These are phyloP conservation scores for Rhopalosiphum padi DNA, from an alignment of 1,140 invertebrate species.

Conservation along the genomic window DNA sequence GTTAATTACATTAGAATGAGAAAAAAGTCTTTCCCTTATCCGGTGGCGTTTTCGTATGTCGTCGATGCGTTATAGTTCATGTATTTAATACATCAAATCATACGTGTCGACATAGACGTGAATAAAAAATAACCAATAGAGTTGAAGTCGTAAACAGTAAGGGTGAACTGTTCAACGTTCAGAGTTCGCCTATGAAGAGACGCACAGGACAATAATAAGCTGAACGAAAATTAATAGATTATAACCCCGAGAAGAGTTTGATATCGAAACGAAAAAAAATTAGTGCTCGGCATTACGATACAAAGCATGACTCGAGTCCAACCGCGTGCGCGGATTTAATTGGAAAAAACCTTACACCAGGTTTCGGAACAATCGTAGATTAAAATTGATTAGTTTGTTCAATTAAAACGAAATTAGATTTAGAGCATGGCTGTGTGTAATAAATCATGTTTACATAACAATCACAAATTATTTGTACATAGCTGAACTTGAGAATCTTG, in stretches of 20 bases:
- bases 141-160: not conserved
- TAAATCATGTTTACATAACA: constrained; percentile 11
- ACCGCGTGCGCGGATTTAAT: not conserved
- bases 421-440: not conserved
- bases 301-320: not conserved
- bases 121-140: not conserved
- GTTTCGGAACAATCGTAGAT: not conserved
- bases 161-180: not conserved
- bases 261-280: not conserved
- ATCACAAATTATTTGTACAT: constrained; percentile 5
- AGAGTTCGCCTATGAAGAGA: not conserved
- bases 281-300: not conserved
- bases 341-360: not conserved
- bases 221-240: not conserved
- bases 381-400: constrained; percentile 9
- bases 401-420: constrained; percentile 7
- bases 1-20: not conserved
- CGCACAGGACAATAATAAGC: not conserved
- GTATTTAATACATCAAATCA: not conserved
- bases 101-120: not conserved
- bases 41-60: not conserved
- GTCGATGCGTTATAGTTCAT: not conserved
- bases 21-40: not conserved
- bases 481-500: not conserved
- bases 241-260: not conserved